Evolutionary conservation across 2,113 vertebrate species (phyloP).

Genomic region (Pollimyrus isidori): DNA sequence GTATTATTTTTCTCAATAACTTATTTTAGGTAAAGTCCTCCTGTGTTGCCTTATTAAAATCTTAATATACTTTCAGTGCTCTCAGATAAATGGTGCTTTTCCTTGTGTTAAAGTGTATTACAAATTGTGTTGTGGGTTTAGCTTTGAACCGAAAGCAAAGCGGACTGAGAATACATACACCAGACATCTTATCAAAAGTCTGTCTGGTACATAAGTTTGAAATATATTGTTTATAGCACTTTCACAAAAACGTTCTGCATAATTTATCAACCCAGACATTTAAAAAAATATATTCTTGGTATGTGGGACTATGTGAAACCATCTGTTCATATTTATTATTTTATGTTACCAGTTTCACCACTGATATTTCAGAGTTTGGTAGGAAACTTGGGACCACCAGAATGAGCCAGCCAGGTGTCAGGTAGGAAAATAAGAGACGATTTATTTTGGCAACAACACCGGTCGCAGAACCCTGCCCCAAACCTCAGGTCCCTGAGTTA

Average conservation of each 20-base stretch:
- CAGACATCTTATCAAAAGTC: neutral
- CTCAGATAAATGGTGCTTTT: neutral
- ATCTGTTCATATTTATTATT: neutral
- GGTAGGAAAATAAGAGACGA: conserved; percentile 37
- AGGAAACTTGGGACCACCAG: neutral
- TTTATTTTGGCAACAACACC: conserved; percentile 41
- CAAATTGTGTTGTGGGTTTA: neutral
- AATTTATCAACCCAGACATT: neutral
- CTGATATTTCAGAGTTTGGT: neutral
- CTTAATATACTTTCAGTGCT: neutral
- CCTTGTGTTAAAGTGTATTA: neutral
- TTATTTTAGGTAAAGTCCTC: neutral
- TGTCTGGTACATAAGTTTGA: neutral
- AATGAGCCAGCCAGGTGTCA: conserved; percentile 22
- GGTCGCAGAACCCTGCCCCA: conserved; percentile 31
- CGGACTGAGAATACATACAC: neutral
- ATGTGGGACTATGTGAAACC: neutral
- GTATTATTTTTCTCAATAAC: neutral
- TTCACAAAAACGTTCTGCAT: neutral
- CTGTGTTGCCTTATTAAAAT: neutral
- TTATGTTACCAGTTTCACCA: neutral
- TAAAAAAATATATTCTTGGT: neutral
- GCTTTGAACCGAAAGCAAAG: neutral
- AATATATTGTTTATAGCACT: neutral
- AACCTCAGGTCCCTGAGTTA: conserved; percentile 71